Evolutionary conservation across 2,888 invertebrate genomes (phyloP).

Genomic region (Hyposoter didymator): DNA sequence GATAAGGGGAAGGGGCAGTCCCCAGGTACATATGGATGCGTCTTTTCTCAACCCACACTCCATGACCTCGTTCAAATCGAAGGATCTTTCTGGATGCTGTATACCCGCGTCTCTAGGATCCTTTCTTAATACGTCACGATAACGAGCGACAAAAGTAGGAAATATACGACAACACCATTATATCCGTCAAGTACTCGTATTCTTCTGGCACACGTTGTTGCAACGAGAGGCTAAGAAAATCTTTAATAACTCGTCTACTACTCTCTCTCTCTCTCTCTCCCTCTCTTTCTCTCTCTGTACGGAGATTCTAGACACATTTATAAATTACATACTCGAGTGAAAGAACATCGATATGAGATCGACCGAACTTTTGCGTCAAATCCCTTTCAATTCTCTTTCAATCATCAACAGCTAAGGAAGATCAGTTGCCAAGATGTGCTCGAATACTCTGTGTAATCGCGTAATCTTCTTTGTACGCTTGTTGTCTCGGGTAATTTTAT

Average conservation of each 20-base stretch:
- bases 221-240: constrained; percentile 60
- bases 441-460: neutral
- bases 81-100: constrained; percentile 50
- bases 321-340: constrained; percentile 45
- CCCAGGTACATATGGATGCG: constrained; percentile 38
- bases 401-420: neutral
- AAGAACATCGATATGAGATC: constrained; percentile 26
- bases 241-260: constrained; percentile 1
- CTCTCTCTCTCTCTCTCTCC: too few relatives aligned
- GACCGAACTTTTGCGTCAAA: constrained; percentile 14
- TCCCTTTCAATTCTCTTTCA: constrained; percentile 33
- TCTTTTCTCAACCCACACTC: constrained; percentile 36
- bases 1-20: constrained; percentile 5
- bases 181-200: constrained; percentile 40
- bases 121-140: constrained; percentile 38
- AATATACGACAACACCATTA: constrained; percentile 25
- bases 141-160: constrained; percentile 34
- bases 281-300: constrained; percentile 2
- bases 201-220: constrained; percentile 49
- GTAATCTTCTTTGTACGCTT: neutral
- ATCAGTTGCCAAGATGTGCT: neutral
- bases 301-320: constrained; percentile 45
- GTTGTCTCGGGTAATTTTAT: neutral
- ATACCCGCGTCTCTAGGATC: constrained; percentile 64
- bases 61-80: constrained; percentile 45